Conservation (phyloP, 2,113 vertebrate species). For the Notarius lentiginosus region DNA sequence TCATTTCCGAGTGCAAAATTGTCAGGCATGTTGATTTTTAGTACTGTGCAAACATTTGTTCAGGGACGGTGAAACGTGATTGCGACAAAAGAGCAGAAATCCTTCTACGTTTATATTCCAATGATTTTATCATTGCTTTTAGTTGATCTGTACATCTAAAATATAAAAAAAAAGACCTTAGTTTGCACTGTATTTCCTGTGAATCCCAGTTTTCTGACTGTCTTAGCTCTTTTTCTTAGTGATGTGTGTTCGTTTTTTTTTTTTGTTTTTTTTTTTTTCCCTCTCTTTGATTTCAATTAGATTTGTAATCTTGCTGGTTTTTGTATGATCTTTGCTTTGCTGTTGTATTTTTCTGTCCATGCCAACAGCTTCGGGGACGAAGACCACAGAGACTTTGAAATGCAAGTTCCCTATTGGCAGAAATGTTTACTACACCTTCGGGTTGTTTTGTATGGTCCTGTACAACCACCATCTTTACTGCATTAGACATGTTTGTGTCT, state of each 20-base stretch:
- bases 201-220: conserved; percentile 67
- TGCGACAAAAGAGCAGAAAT: conserved; percentile 61
- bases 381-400: conserved; percentile 49
- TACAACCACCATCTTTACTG: conserved; percentile 57
- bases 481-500: conserved; percentile 58
- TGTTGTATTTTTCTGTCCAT: conserved; percentile 51
- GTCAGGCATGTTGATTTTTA: conserved; percentile 72
- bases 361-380: conserved; percentile 49
- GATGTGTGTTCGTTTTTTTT: conserved; percentile 9
- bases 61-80: conserved; percentile 66
- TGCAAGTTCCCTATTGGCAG: conserved; percentile 52
- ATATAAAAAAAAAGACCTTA: conserved; percentile 52
- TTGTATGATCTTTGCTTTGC: conserved; percentile 43
- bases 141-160: conserved; percentile 58
- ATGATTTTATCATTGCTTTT: conserved; percentile 58
- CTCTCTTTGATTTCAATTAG: conserved; percentile 28
- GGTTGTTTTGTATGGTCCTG: conserved; percentile 56
- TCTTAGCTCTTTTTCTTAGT: conserved; percentile 45
- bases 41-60: conserved; percentile 77
- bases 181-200: conserved; percentile 78
- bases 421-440: conserved; percentile 52
- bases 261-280: too few species aligned
- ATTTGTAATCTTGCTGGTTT: conserved; percentile 35
- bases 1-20: conserved; percentile 66
- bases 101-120: conserved; percentile 57